phyloP scores from a whole-genome alignment of 1,140 invertebrate species.

The Drosophila ercepeae region DNA sequence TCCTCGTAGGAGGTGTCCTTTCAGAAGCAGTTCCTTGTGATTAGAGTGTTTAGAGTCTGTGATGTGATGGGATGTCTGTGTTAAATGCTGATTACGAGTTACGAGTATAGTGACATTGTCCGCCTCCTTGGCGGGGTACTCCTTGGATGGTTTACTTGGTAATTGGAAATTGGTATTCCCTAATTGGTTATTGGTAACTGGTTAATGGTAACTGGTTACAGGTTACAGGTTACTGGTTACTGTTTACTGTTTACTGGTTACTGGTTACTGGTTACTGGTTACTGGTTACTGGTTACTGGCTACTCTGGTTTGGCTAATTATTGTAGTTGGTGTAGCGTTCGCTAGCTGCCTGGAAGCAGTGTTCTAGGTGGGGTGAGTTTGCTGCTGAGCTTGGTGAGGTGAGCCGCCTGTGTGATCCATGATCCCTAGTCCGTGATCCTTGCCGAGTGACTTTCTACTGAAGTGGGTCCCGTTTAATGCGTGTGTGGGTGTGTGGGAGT shows the following conservation, averaged over 20 bases:
- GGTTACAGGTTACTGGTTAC: no score
- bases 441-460: constrained; percentile 35
- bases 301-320: constrained; percentile 55
- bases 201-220: no score
- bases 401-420: constrained; percentile 28
- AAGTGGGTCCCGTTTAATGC: constrained; percentile 47
- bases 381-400: constrained; percentile 67
- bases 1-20: no score
- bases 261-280: no score
- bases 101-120: constrained; percentile 20
- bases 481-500: constrained; percentile 4
- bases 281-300: no score
- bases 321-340: constrained; percentile 67
- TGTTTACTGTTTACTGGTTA: no score
- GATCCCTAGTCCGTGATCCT: not conserved
- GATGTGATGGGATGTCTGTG: not conserved
- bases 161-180: constrained; percentile 2
- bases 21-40: not conserved
- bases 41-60: not conserved
- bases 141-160: constrained; percentile 18
- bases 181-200: constrained; percentile 4
- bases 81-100: constrained; percentile 9
- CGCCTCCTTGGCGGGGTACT: constrained; percentile 2
- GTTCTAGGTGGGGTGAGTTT: constrained; percentile 78
- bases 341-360: constrained; percentile 77